Evolutionary conservation across 2,797 vertebrate species (phyloP), one percentile per base, ranked within the genome.

Genomic region (Premnoplex brunnescens): DNA sequence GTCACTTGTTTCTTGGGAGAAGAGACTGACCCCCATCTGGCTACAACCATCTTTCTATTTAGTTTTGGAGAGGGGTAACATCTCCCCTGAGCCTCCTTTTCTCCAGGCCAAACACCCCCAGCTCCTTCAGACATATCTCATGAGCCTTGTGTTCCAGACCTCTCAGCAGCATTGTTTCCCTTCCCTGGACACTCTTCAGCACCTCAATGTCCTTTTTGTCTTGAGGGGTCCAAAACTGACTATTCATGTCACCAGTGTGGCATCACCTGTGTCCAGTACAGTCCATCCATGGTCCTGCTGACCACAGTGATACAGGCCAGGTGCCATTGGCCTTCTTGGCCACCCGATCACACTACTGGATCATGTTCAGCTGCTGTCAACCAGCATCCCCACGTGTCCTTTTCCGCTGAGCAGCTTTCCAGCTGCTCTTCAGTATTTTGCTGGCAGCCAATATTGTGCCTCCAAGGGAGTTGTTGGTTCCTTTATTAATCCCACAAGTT

Each of bases 221-320:
- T 26, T 49, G 41, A 55, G 30, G 10, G 28, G 6, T 41, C 26
- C 62, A 41, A 44, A 39, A 85, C 32, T 68, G 41, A 21, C n/a
- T 11, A 44, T 9, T 69, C 1, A 2, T 23, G 18, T 68, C 39
- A 54, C 60, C 72, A 44, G 51, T 30, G 37, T 26, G 9, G 16
- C 37, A 16, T 66, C 46, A 48, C 1, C 44, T 39, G 51, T 36
- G 37, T 26, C 0, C 0, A 39, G 28, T 34, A 26, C 27, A 36
- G 43, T 32, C 30, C 23, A 10, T 16, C 13, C 19, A 14, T 51
- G 1, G 0, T 17, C 13, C n/a, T 44, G 59, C 54, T 55, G 55
- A 7, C 32, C 18, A 5, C 18, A 4, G 10, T 55, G 55, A 24
- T 49, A 18, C 36, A 37, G 30, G 12, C 41, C 55, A 60, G 62